Evolutionary conservation across 2,797 vertebrate genomes (phyloP).

Genomic region (Sebastes minor): DNA sequence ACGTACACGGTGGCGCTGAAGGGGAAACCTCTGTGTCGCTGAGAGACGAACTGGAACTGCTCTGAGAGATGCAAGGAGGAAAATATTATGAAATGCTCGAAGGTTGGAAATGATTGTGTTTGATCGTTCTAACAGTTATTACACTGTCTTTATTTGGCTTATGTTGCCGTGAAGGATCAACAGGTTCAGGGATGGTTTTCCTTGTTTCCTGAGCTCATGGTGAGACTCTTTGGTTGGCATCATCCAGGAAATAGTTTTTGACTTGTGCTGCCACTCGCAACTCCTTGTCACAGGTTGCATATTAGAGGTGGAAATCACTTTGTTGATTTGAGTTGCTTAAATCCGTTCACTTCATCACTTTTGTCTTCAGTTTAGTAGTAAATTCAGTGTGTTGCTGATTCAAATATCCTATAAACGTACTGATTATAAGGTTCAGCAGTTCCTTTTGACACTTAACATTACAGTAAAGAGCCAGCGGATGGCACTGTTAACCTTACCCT

Average conservation of each 20-base stretch:
- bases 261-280: not conserved
- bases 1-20: constrained; percentile 84
- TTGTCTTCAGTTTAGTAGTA: not conserved
- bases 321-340: not conserved
- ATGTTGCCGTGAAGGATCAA: not conserved
- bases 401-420: not conserved
- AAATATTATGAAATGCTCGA: not conserved
- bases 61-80: constrained; percentile 61
- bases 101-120: not conserved
- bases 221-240: not conserved
- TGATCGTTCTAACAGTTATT: not conserved
- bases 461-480: too few relatives aligned
- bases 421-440: not conserved
- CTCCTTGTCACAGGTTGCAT: not conserved
- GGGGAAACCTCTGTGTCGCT: constrained; percentile 82
- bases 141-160: not conserved
- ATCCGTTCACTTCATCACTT: too few relatives aligned
- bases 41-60: constrained; percentile 84
- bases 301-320: not conserved
- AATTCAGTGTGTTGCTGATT: not conserved
- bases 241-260: not conserved
- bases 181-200: not conserved
- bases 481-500: too few relatives aligned
- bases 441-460: too few relatives aligned
- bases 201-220: not conserved